Conservation (phyloP, 2,113 vertebrate genomes). For the Odobenus rosmarus region DNA sequence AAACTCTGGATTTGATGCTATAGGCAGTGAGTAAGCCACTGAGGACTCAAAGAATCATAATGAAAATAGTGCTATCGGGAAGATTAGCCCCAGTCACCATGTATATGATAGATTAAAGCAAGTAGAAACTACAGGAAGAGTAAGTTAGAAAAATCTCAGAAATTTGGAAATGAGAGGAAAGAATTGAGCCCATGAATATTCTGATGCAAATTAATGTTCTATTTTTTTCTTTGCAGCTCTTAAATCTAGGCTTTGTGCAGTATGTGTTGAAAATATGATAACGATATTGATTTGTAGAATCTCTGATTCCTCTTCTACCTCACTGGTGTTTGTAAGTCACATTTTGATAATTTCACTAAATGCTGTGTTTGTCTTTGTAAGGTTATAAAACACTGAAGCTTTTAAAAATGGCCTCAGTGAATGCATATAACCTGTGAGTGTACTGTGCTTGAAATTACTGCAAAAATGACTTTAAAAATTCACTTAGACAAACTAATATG, state of each 20-base stretch:
- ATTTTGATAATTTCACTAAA: slow-evolving; percentile 10
- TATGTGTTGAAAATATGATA: slow-evolving; percentile 52
- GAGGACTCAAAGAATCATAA: neutral
- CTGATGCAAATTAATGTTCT: slow-evolving; percentile 56
- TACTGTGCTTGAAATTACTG: slow-evolving; percentile 18
- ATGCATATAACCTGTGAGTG: neutral
- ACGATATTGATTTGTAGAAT: slow-evolving; percentile 38
- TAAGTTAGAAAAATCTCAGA: slow-evolving; percentile 32
- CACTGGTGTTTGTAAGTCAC: slow-evolving; percentile 22
- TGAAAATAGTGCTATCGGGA: neutral
- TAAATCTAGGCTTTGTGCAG: slow-evolving; percentile 37
- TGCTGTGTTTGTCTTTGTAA: neutral
- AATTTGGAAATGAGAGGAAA: slow-evolving; percentile 49
- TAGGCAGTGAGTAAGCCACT: neutral
- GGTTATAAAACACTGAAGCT: neutral
- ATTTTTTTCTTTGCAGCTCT: slow-evolving; percentile 60
- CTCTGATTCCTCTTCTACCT: slow-evolving; percentile 37
- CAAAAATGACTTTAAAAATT: slow-evolving; percentile 15
- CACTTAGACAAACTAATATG: neutral
- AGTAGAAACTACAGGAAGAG: slow-evolving; percentile 20
- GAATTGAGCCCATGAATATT: slow-evolving; percentile 48
- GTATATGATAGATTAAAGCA: neutral
- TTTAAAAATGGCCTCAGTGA: slow-evolving; percentile 19
- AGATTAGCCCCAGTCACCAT: neutral
- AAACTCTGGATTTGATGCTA: neutral